Evolutionary conservation across 92 coral and sea anemone genomes (phyloP).

Genomic region (Palythoa heliodiscus): DNA sequence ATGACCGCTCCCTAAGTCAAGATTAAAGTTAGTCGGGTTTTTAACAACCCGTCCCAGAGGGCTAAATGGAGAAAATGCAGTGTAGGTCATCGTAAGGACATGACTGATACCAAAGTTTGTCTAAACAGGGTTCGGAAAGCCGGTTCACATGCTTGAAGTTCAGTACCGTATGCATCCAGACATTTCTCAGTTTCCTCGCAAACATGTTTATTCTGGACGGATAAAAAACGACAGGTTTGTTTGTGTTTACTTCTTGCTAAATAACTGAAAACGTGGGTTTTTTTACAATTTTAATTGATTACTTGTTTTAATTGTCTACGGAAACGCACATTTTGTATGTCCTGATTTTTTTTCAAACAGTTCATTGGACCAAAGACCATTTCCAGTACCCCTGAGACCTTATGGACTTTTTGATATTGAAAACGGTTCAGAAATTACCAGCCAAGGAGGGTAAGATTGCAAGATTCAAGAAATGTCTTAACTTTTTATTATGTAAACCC

Average conservation of each 20-base stretch:
- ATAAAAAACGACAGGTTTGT: constrained; percentile 73
- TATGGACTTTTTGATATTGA: constrained; percentile 82
- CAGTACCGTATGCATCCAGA: constrained; percentile 98
- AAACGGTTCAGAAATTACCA: constrained; percentile 59
- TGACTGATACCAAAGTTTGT: neutral
- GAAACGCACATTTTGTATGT: neutral
- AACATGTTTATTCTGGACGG: constrained; percentile 67
- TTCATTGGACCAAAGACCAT: constrained; percentile 67
- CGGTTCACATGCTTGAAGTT: constrained; percentile 76
- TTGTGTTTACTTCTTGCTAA: neutral
- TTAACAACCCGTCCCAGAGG: too few species aligned
- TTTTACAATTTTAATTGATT: neutral
- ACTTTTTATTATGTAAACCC: neutral
- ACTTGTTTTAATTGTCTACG: neutral
- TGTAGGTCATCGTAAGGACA: neutral
- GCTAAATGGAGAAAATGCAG: neutral
- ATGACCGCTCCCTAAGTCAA: too few species aligned
- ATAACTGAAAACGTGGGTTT: too few species aligned
- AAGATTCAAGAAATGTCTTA: neutral
- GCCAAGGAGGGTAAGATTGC: constrained; percentile 67
- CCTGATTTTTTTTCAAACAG: constrained; percentile 41
- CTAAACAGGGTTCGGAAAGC: constrained; percentile 66
- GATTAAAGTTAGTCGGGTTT: too few species aligned
- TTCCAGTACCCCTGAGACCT: constrained; percentile 62
- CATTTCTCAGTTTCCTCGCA: constrained; percentile 82